Evolutionary conservation across 2,888 invertebrate genomes (phyloP), one percentile per base, ranked within the genome.

Genomic region (Capitulum mitella): DNA sequence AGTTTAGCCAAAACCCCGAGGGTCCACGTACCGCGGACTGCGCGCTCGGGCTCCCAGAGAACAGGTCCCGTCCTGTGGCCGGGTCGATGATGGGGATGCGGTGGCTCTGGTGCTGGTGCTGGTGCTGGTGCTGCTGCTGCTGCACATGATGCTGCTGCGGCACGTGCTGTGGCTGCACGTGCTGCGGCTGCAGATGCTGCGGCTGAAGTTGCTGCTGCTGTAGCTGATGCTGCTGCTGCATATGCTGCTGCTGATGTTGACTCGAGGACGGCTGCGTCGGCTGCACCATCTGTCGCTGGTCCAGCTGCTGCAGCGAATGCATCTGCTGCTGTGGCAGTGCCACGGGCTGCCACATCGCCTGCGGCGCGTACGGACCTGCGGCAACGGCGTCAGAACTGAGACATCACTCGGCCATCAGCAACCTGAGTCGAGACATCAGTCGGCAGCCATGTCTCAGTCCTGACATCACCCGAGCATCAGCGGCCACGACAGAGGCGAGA

Each of bases 71-170:
- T 3, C 26, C 26, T 16, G 70, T 70, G 40, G 0, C 12, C 26
- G 70, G 70, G 70, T 70, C 8, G 70, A 40, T 70, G 40, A 70
- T 70, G 40, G 37, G 70, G 70, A 70, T n/a, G 10, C 70, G 37
- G 40, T 40, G 37, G 70, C 70, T 70, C 34, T 2, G 5, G 10
- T 22, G 37, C 22, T 70, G 70, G 34, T 16, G 8, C 8, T 26
- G 10, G 26, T 16, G 22, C 70, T 19, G 26, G 37, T 22, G 70
- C 37, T 37, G 70, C 40, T 3, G 26, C 40, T 8, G 37, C 8
- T 34, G 37, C 70, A 14, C 37, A 26, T 22, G 40, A 8, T 40
- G 40, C 40, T 26, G 70, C 70, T 37, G 37, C 37, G 22, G 37
- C 70, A 1, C 37, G 6, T 19, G 70, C 37, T 8, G 37, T 2